These are phyloP conservation scores for Adelognathus sp. DNA, from an alignment of 2,888 invertebrate genomes.

Conservation along the genomic window DNA sequence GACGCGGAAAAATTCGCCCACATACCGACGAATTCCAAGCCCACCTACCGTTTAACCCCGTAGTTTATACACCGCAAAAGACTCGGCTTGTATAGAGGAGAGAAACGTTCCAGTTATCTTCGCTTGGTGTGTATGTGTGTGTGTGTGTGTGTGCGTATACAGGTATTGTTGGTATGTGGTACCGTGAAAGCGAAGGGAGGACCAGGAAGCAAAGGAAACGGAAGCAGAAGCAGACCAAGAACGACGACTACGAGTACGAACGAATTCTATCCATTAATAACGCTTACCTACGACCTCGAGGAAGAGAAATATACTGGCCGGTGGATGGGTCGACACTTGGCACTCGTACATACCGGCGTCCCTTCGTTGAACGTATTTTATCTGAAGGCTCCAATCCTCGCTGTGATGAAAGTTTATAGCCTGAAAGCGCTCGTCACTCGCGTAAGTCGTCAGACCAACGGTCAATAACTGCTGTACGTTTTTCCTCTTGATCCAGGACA, in stretches of 20 bases:
- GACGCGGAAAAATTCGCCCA: neutral
- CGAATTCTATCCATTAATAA: conserved; percentile 61
- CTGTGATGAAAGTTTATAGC: conserved; percentile 93
- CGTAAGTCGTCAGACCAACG: conserved; percentile 93
- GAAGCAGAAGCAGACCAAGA: neutral
- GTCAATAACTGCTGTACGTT: conserved; percentile 91
- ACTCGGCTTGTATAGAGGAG: neutral
- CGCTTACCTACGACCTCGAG: conserved; percentile 94
- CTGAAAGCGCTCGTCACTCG: conserved; percentile 94
- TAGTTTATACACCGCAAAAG: conserved; percentile 29
- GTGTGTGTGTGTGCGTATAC: no score
- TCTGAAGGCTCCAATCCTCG: conserved; percentile 96
- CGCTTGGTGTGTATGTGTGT: no score
- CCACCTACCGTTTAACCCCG: neutral
- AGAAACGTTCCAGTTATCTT: conserved; percentile 19
- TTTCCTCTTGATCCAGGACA: conserved; percentile 93
- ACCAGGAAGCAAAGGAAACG: neutral
- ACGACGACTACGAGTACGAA: conserved; percentile 36
- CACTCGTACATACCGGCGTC: conserved; percentile 95
- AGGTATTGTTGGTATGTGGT: no score
- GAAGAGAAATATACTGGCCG: conserved; percentile 92
- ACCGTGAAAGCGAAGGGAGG: no score
- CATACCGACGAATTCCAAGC: neutral
- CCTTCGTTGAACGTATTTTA: conserved; percentile 92
- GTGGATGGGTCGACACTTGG: conserved; percentile 95